Conservation (phyloP, 2,797 vertebrate genomes). For the Micromesistius poutassou region DNA sequence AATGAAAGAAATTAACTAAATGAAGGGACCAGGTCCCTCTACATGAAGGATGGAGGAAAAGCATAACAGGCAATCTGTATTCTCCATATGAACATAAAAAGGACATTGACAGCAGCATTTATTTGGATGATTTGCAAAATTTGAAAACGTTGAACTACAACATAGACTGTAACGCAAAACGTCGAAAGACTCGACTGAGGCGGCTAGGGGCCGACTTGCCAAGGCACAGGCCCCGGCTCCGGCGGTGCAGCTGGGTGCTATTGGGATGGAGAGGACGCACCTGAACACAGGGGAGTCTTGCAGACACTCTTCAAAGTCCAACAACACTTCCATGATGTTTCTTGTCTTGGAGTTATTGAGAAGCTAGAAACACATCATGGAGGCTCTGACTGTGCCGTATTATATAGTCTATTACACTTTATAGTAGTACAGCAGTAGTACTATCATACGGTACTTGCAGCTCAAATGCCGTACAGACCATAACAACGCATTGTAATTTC, state of each 20-base stretch:
- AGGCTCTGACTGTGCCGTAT: background rate
- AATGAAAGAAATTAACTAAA: background rate
- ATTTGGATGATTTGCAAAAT: too few relatives aligned
- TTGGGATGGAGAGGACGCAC: slow-evolving; percentile 35
- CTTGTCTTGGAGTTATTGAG: background rate
- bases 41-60: background rate
- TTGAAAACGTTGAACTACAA: too few relatives aligned
- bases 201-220: too few relatives aligned
- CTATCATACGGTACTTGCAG: background rate
- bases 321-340: slow-evolving; percentile 61
- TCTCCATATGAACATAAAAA: too few relatives aligned
- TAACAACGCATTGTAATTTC: too few relatives aligned
- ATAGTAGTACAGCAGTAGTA: background rate
- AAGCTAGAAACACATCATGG: background rate
- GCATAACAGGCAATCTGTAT: too few relatives aligned
- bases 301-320: slow-evolving; percentile 75
- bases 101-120: too few relatives aligned
- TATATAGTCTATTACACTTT: background rate
- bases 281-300: slow-evolving; percentile 74
- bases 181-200: too few relatives aligned
- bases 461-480: background rate
- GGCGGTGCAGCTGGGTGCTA: too few relatives aligned
- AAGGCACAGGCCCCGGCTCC: too few relatives aligned
- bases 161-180: too few relatives aligned
- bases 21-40: too few relatives aligned